These are phyloP conservation scores for Cosmopolites sordidus DNA, from an alignment of 2,888 invertebrate species.

Conservation along the genomic window DNA sequence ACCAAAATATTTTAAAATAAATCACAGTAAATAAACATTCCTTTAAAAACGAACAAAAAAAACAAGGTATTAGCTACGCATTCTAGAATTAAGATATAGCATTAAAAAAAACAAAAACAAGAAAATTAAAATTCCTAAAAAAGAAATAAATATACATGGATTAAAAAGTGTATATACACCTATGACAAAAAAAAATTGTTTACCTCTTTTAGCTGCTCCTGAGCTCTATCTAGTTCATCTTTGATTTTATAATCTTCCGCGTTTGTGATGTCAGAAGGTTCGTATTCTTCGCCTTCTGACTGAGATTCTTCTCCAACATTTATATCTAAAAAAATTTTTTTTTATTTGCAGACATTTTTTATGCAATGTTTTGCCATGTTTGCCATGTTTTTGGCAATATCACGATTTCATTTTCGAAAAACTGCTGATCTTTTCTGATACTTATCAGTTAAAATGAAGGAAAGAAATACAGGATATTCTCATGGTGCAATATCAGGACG, in stretches of 20 bases:
- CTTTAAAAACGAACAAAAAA: constrained; percentile 19
- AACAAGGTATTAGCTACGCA: constrained; percentile 15
- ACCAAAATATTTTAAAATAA: constrained; percentile 34
- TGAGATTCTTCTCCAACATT: constrained; percentile 36
- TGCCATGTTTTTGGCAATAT: too few species aligned
- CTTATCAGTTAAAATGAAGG: too few species aligned
- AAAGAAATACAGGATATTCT: too few species aligned
- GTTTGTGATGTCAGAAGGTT: constrained; percentile 56
- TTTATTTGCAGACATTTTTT: too few species aligned
- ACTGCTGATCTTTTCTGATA: too few species aligned
- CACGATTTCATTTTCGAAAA: too few species aligned
- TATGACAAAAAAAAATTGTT: constrained; percentile 21
- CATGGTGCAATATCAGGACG: too few species aligned
- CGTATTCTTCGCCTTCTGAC: constrained; percentile 40
- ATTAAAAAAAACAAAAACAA: constrained; percentile 27
- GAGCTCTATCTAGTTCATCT: constrained; percentile 46
- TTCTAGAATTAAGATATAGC: not conserved
- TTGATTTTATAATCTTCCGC: constrained; percentile 52
- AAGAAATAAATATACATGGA: constrained; percentile 9
- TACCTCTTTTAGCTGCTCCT: constrained; percentile 42
- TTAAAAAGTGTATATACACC: not conserved
- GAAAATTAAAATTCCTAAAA: constrained; percentile 31
- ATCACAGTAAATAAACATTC: constrained; percentile 28
- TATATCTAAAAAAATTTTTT: constrained; percentile 30
- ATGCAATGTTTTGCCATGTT: too few species aligned